phyloP scores from a whole-genome alignment of 2,888 invertebrate species.

The Tetragnatha montana region DNA sequence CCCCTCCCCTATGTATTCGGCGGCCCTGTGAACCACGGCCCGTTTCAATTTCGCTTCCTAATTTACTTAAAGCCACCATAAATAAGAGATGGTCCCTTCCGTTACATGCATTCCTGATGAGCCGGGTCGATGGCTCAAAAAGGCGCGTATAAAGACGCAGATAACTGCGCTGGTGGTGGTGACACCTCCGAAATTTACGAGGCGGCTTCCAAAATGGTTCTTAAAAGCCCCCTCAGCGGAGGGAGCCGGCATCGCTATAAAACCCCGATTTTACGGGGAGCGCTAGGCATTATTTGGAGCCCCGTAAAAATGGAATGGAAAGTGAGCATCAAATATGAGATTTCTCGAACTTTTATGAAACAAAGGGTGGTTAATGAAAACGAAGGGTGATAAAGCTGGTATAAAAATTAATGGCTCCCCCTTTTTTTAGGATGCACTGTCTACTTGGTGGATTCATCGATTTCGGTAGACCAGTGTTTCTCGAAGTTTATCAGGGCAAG shows the following conservation, averaged over 20 bases:
- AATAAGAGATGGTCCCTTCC: too few species aligned
- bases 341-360: background rate
- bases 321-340: constrained; percentile 32
- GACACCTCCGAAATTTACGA: constrained; percentile 65
- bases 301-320: constrained; percentile 43
- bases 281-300: constrained; percentile 26
- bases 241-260: constrained; percentile 32
- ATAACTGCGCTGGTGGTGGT: constrained; percentile 57
- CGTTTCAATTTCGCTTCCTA: too few species aligned
- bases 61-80: too few species aligned
- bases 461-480: too few species aligned
- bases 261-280: constrained; percentile 29
- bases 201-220: constrained; percentile 43
- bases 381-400: too few species aligned
- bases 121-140: constrained; percentile 26
- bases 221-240: constrained; percentile 43
- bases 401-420: too few species aligned
- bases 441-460: too few species aligned
- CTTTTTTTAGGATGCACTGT: too few species aligned
- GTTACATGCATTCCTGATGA: constrained; percentile 24
- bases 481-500: too few species aligned
- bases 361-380: too few species aligned
- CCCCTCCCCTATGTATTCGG: too few species aligned
- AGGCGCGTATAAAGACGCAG: background rate
- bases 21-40: too few species aligned